phyloP scores from a whole-genome alignment of 2,797 vertebrate species.

The Spinibarbus caldwelli region DNA sequence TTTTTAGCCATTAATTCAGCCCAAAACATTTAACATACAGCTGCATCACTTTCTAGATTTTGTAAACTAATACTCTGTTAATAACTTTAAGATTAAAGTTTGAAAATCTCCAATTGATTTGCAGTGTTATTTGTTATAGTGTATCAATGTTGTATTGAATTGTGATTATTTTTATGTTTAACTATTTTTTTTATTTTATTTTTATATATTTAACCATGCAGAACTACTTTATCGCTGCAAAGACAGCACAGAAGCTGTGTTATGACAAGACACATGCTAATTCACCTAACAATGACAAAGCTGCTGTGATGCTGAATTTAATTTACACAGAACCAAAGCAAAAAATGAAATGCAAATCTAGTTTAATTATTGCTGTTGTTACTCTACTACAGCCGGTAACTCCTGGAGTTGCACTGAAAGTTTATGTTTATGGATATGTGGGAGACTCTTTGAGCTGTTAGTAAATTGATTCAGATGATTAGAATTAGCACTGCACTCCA shows the following conservation, averaged over 20 bases:
- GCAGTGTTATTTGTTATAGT: no score
- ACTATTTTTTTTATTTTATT: not conserved
- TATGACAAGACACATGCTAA: not conserved
- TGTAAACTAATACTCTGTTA: not conserved
- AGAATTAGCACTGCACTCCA: slow-evolving; percentile 23
- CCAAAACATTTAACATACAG: not conserved
- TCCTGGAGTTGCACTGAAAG: not conserved
- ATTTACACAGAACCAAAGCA: not conserved
- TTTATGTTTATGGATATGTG: not conserved
- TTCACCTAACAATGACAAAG: not conserved
- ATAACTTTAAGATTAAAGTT: not conserved
- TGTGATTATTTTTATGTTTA: not conserved
- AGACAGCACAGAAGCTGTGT: not conserved
- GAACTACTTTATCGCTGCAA: not conserved
- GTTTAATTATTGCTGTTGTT: not conserved
- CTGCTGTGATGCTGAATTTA: not conserved
- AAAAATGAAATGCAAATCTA: not conserved
- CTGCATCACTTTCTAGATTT: not conserved
- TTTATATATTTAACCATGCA: not conserved
- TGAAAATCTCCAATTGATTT: not conserved
- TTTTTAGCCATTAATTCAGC: not conserved
- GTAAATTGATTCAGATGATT: slow-evolving; percentile 1
- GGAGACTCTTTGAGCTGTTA: not conserved
- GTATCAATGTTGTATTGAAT: no score
- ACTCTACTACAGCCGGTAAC: not conserved